Evolutionary conservation across 2,888 invertebrate species (phyloP).

Genomic region (Lasioglossum pauxillum): DNA sequence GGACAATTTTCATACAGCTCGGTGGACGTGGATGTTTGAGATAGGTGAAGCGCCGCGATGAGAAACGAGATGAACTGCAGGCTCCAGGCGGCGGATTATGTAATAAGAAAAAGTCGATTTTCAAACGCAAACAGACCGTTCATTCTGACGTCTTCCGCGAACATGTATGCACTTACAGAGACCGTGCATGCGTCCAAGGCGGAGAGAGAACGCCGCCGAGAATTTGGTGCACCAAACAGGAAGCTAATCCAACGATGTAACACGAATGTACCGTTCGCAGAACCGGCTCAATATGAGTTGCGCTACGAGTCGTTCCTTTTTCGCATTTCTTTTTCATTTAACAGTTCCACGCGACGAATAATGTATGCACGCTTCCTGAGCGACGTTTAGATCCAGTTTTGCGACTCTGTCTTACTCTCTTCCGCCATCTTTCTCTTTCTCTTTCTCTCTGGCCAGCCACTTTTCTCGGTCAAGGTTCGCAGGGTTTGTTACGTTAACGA

Average conservation of each 20-base stretch:
- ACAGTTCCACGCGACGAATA: slow-evolving; percentile 45
- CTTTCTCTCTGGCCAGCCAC: neutral
- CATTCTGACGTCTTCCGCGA: slow-evolving; percentile 51
- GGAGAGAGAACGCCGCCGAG: neutral
- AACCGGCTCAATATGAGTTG: slow-evolving; percentile 56
- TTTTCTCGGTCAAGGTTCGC: slow-evolving; percentile 54
- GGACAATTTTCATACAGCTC: slow-evolving; percentile 36
- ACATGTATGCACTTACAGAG: neutral
- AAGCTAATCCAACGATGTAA: slow-evolving; percentile 32
- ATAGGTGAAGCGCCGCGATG: slow-evolving; percentile 14
- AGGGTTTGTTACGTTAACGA: slow-evolving; percentile 29
- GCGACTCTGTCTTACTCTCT: neutral
- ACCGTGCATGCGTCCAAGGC: neutral
- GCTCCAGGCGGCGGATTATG: slow-evolving; percentile 1
- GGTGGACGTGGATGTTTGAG: slow-evolving; percentile 36
- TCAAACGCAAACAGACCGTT: slow-evolving; percentile 61
- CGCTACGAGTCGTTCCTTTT: neutral
- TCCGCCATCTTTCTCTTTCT: neutral
- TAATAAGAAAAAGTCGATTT: slow-evolving; percentile 34
- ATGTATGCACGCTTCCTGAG: slow-evolving; percentile 12
- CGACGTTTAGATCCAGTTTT: slow-evolving; percentile 61
- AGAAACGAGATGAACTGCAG: slow-evolving; percentile 26
- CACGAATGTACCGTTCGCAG: slow-evolving; percentile 48
- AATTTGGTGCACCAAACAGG: slow-evolving; percentile 43
- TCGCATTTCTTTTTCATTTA: slow-evolving; percentile 1